A percentile compares a stretch with the other conserved stretches of the same genome.
Conservation (phyloP, 2,888 invertebrate genomes). For the Cerceris rybyensis region DNA sequence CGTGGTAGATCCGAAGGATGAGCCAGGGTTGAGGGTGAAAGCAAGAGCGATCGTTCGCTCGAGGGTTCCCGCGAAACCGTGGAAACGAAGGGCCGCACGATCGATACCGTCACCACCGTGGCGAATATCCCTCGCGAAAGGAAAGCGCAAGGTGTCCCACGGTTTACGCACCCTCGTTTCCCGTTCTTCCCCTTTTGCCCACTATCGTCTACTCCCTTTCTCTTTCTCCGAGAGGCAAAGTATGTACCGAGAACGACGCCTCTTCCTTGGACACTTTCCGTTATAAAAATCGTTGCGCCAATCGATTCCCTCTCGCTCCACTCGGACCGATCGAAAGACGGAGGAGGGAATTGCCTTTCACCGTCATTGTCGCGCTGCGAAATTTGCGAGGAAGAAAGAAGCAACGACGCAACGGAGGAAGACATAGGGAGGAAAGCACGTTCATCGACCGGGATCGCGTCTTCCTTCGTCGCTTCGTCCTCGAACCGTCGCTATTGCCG, state of each 20-base stretch:
- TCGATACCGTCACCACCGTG: slow-evolving; percentile 71
- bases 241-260: no score
- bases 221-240: no score
- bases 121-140: slow-evolving; percentile 68
- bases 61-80: slow-evolving; percentile 63
- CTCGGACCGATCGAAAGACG: no score
- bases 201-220: no score
- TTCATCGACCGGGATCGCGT: slow-evolving; percentile 20
- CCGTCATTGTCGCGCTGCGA: slow-evolving; percentile 25
- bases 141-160: slow-evolving; percentile 61
- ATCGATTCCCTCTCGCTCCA: no score
- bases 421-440: neutral
- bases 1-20: no score
- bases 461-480: slow-evolving; percentile 44
- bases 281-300: no score
- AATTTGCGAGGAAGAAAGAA: slow-evolving; percentile 5
- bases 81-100: slow-evolving; percentile 65
- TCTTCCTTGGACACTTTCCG: no score
- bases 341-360: slow-evolving; percentile 54
- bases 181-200: no score
- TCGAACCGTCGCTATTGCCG: slow-evolving; percentile 57
- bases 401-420: neutral
- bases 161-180: slow-evolving; percentile 30
- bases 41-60: slow-evolving; percentile 13
- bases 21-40: no score